A percentile compares a stretch with the other conserved stretches of the same genome.
Conservation (phyloP, 2,113 vertebrate species). For the Brienomyrus longianalis region DNA sequence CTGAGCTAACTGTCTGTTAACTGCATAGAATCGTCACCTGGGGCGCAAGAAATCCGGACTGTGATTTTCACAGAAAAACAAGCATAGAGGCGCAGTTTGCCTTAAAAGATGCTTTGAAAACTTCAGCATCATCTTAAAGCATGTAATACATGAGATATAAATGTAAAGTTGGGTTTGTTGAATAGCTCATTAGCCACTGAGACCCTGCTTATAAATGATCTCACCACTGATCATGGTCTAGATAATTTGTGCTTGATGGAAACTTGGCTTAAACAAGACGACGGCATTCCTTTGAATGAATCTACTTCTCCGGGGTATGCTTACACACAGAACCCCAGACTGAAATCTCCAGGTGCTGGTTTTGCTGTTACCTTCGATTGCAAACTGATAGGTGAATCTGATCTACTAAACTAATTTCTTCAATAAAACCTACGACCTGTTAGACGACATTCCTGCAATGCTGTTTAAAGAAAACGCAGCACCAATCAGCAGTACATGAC, state of each 20-base stretch:
- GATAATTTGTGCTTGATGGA: neutral
- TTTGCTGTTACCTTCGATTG: neutral
- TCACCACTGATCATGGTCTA: neutral
- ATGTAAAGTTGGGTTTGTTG: neutral
- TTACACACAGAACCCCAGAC: neutral
- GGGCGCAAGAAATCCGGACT: neutral
- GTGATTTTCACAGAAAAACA: neutral
- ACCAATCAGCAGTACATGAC: too few species aligned
- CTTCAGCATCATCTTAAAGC: neutral
- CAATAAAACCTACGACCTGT: neutral
- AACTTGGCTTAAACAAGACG: neutral
- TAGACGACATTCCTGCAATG: neutral
- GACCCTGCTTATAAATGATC: neutral
- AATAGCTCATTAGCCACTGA: neutral
- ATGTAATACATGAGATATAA: neutral
- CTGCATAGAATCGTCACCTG: neutral
- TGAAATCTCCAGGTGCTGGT: neutral
- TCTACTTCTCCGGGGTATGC: neutral
- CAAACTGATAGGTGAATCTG: neutral
- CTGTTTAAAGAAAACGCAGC: neutral
- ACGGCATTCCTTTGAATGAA: neutral
- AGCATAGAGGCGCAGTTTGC: neutral
- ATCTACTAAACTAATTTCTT: neutral
- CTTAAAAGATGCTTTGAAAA: neutral
- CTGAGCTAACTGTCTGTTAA: neutral